Evolutionary conservation across 2,113 vertebrate genomes (phyloP), one percentile per base, ranked within the genome.

Genomic region (Proteles cristata): DNA sequence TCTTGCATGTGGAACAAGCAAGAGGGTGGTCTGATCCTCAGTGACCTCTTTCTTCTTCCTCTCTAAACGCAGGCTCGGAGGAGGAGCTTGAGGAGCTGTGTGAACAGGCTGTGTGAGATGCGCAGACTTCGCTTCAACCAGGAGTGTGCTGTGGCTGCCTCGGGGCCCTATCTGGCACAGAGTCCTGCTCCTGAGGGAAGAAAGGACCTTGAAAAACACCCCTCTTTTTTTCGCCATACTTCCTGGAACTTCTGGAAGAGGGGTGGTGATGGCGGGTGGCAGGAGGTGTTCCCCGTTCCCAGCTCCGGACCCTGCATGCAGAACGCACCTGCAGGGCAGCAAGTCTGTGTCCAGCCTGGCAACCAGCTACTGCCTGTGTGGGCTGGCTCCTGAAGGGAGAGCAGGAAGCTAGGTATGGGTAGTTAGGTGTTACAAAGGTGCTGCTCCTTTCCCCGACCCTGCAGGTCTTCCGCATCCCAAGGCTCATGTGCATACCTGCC

Each of bases 71-170:
- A 99, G 99, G 99, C 98, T 99, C 98, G 94, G 99, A 99, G 98
- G 99, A 99, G 97, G 99, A 99, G 98, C 98, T 99, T 58, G 99
- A 98, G 93, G 98, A 98, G 86, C 99, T 99, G 98, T 99, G 97
- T 97, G 99, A 99, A 98, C 99, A 99, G 97, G 98, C 99, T 55
- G 98, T 99, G 98, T 99, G 98, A 99, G 98, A 61, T 86, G 98
- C 39, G 53, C 86, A 89, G 95, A 66, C 77, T 58, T 55, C 48
- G 50, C 92, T 97, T 65, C 90, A 73, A 85, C n/a, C 74, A 82
- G 68, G 21, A 93, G 53, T 63, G 23, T 81, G 81, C n/a, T 90
- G 81, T 2, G 0, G 92, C 82, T 69, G 71, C 73, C 83, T 96
- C n/a, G 11, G 95, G 68, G 61, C 76, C 77, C 83, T 61, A 11